Conservation (phyloP, 2,888 invertebrate genomes). For the Drosophila lacicola region DNA sequence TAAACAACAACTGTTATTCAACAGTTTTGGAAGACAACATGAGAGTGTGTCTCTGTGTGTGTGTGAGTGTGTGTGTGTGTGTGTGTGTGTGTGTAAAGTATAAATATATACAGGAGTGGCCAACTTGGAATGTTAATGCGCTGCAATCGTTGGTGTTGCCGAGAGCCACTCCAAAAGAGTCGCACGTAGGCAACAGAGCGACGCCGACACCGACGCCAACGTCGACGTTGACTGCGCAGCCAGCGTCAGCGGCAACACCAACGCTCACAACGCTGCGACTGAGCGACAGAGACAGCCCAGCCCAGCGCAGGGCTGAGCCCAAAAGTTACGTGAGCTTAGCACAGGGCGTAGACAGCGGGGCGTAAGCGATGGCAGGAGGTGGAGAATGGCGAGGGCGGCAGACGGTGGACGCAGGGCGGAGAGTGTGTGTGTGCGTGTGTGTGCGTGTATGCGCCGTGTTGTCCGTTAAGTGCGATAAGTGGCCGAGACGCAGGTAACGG, state of each 20-base stretch:
- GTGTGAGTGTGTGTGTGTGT: conserved; percentile 20
- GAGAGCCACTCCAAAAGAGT: conserved; percentile 59
- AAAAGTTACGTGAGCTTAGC: conserved; percentile 71
- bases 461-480: conserved; percentile 46
- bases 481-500: conserved; percentile 19
- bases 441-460: background rate
- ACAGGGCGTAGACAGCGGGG: background rate
- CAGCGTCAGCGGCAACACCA: conserved; percentile 8
- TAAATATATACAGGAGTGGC: conserved; percentile 79
- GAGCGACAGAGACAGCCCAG: conserved; percentile 1
- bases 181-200: conserved; percentile 62
- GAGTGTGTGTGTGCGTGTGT: too few relatives aligned
- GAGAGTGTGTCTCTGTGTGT: conserved; percentile 13
- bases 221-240: background rate
- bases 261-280: background rate
- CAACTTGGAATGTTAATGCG: conserved; percentile 79
- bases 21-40: conserved; percentile 53
- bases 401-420: background rate
- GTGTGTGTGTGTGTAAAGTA: conserved; percentile 30
- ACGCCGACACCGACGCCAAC: conserved; percentile 8
- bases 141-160: conserved; percentile 72
- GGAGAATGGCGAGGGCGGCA: background rate
- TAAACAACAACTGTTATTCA: conserved; percentile 77
- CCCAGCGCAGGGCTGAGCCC: conserved; percentile 28
- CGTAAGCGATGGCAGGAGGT: background rate